A percentile compares a stretch with the other conserved stretches of the same genome.
These are phyloP conservation scores for Stenolophus ochropezus DNA, from an alignment of 2,888 invertebrate species.

Conservation along the genomic window DNA sequence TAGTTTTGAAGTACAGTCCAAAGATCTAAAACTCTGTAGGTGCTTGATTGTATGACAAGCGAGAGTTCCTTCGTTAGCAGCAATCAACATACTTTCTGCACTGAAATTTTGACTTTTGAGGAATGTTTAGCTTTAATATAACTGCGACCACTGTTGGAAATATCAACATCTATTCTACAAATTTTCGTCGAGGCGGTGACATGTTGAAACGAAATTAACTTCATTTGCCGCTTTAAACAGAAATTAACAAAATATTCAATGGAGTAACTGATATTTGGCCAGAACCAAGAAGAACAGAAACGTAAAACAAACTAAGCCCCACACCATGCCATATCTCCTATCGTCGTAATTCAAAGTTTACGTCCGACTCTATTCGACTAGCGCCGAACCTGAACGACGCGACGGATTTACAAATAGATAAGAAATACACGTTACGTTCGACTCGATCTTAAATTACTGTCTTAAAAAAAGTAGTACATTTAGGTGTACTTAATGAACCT, in stretches of 20 bases:
- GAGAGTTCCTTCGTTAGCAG: conserved; percentile 51
- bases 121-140: conserved; percentile 46
- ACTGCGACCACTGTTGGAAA: conserved; percentile 28
- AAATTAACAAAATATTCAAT: background rate
- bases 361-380: background rate
- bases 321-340: background rate
- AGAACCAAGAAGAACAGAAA: background rate
- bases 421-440: background rate
- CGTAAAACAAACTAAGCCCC: background rate
- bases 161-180: conserved; percentile 2
- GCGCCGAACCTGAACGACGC: background rate
- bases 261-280: conserved; percentile 1
- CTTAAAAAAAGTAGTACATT: conserved; percentile 1
- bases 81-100: conserved; percentile 40
- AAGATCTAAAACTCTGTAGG: conserved; percentile 60
- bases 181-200: conserved; percentile 4
- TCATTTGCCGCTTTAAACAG: background rate
- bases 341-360: background rate
- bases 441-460: conserved; percentile 2
- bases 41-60: conserved; percentile 61
- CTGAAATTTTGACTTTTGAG: too few relatives aligned
- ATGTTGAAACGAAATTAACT: background rate
- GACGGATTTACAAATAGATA: background rate
- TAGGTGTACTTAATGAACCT: conserved; percentile 6
- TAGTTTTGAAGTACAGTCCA: conserved; percentile 60